Base-by-base conservation (phyloP, 2,888 invertebrate genomes). In the Conus canariensis region DNA sequence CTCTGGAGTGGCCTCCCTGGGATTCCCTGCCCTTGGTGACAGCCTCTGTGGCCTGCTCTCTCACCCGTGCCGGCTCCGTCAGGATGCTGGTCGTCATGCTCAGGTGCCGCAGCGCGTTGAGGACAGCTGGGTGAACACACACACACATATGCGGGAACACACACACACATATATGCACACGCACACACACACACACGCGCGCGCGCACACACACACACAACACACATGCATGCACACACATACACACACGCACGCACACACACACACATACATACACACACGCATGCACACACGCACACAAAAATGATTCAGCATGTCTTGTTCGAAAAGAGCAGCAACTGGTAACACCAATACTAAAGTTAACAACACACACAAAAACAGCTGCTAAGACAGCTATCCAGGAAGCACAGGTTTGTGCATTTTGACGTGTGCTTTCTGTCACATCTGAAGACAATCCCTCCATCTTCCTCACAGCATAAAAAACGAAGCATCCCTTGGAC, bases 11-110 rank as follows among this genome's bases (percentile, higher is more conserved):
- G 3, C 22, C 80, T n/a, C 58, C 85, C 19, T 80, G 58, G 14
- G 56, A 67, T 45, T 91, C 87, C 14, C 70, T 25, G 64, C 86
- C 90, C 70, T 95, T 94, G 59, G 94, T 93, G 30, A 98, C 98
- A 56, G 98, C 98, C 95, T 97, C 97, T 90, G 98, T 97, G 45
- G 98, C 98, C 97, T 99, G 99, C 91, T 99, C 98, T 16, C 98
- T 98, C 94, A 99, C 97, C 90, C 98, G 97, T 95, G 98, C 98
- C 19, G 99, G 99, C 95, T 98, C 98, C 85, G 98, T 98, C 94
- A 99, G 97, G 95, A 99, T 98, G 95, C 99, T 99, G 87, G 99
- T 99, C 92, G 98, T 98, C 94, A 98, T 99, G 96, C 98, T 98
- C 94, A 99, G 97, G 96, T 98, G 98, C 94, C 98, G 97, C 94